phyloP scores from a whole-genome alignment of 2,113 vertebrate species.

The Lethenteron camtschaticum region DNA sequence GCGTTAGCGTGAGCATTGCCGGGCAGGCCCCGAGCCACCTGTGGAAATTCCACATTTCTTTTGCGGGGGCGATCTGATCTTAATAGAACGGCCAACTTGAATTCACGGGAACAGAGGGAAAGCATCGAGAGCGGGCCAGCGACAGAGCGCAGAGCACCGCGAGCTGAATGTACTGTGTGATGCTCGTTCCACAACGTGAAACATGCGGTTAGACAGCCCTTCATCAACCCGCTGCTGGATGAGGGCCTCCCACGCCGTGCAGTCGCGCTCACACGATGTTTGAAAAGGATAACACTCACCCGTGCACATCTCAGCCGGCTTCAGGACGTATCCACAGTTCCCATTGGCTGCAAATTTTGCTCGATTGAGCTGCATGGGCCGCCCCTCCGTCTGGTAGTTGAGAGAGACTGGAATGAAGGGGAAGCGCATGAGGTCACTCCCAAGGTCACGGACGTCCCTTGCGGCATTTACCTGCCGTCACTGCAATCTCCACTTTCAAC shows the following conservation, averaged over 20 bases:
- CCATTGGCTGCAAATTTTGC: slow-evolving; percentile 86
- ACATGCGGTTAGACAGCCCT: not conserved
- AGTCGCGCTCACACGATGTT: not conserved
- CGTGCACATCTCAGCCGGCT: slow-evolving; percentile 85
- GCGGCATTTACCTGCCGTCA: too few relatives aligned
- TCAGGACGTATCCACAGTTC: slow-evolving; percentile 72
- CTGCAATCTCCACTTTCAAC: too few relatives aligned
- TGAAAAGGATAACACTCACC: slow-evolving; percentile 22
- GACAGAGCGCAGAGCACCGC: not conserved
- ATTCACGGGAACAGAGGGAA: not conserved
- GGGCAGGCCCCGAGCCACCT: too few relatives aligned
- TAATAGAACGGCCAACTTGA: slow-evolving; percentile 9
- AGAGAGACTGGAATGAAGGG: slow-evolving; percentile 45
- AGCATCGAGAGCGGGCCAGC: too few relatives aligned
- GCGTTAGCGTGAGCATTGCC: not conserved
- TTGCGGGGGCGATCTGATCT: not conserved
- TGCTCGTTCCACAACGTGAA: not conserved
- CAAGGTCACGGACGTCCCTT: too few relatives aligned
- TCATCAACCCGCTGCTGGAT: not conserved
- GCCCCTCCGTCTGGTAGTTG: slow-evolving; percentile 88
- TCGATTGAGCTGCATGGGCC: slow-evolving; percentile 89
- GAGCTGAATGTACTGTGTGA: not conserved
- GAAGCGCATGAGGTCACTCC: not conserved
- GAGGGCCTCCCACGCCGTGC: not conserved
- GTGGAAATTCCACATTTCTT: too few relatives aligned